Base-by-base conservation (phyloP, 2,113 vertebrate species). In the Lepus timidus region DNA sequence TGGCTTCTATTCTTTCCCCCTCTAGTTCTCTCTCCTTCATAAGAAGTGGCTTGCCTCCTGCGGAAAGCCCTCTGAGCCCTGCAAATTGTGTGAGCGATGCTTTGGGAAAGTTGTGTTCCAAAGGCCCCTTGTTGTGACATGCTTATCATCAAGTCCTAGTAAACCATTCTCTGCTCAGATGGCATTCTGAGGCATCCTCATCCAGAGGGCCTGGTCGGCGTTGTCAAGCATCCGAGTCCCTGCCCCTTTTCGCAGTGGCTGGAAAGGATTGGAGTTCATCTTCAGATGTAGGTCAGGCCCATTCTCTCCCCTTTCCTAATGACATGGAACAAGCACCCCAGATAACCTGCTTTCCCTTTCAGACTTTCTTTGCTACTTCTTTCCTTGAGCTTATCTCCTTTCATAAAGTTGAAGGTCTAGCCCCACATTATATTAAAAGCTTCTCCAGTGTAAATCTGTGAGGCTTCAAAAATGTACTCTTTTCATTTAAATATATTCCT, bases 41-140 rank as follows among this genome's bases (percentile, higher is more conserved):
- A 74, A 87, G 76, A 95, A 98, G 51, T 52, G 62, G 9, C 71
- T 68, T 96, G 68, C 27, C 68, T 92, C 78, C 74, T 70, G 33
- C 78, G 78, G 81, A 90, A 97, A 85, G 29, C 25, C 58, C 78
- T 81, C 55, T 9, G 27, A 55, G 74, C 39, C 68, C 84, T 79
- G 27, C 51, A 95, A 71, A 89, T 55, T 76, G 65, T 51, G 25
- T 76, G 90, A 64, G 81, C 3, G 27, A 39, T 52, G 71, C 36
- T 44, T 65, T 52, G 16, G 87, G 64, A 78, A 67, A 31, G 29
- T 84, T 90, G 61, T 71, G 23, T 44, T 82, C 36, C 20, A 11
- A 86, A 86, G 67, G 31, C 14, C 39, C 65, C 36, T 75, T 44
- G 70, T 65, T 79, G 85, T 80, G 79, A 80, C 22, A n/a, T 9